Evolutionary conservation across 2,888 invertebrate species (phyloP), one percentile per base, ranked within the genome.

Genomic region (Mamestra brassicae): DNA sequence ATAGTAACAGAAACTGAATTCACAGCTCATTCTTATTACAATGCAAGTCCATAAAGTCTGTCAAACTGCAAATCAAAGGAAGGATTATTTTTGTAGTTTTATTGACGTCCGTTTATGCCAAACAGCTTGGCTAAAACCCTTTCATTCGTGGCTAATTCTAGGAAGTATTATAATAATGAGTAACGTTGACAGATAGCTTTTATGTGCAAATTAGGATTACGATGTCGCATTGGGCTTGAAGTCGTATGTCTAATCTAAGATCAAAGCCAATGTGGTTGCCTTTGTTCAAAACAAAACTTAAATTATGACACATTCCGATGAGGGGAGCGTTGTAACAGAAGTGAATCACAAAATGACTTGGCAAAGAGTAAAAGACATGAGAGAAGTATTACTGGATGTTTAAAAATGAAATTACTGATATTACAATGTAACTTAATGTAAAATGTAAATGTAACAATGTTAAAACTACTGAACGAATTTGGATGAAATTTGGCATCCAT

Each of bases 161-260:
- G 17, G 0, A 36, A 47, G 11, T 60, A 52, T 17, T n/a, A 42
- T 52, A 78, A 45, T 69, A 26, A 52, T 58, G 5, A 58, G 17
- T 58, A 13, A 45, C 45, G n/a, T 42, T 13, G 15, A 47, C 38
- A 74, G 36, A 38, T 76, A 4, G 11, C 13, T 26, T 42, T 11
- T 50, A 42, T n/a, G 11, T 38, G 17, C 38, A 50, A 47, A 63
- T 75, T 17, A 17, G 34, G 3, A 55, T 38, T 77, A 77, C n/a
- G 15, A 38, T 15, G 38, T 55, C 55, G n/a, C 34, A 57, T 47
- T 2, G 17, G 13, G 5, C 5, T 15, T 64, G 15, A 17, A 38
- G 4, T 47, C 17, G n/a, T 26, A 75, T 36, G 8, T 17, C 17
- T 47, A n/a, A 34, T 57, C 17, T 34, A 42, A 50, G 69, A 78